phyloP scores from a whole-genome alignment of 2,113 vertebrate species.

The Hippopotamus amphibius region DNA sequence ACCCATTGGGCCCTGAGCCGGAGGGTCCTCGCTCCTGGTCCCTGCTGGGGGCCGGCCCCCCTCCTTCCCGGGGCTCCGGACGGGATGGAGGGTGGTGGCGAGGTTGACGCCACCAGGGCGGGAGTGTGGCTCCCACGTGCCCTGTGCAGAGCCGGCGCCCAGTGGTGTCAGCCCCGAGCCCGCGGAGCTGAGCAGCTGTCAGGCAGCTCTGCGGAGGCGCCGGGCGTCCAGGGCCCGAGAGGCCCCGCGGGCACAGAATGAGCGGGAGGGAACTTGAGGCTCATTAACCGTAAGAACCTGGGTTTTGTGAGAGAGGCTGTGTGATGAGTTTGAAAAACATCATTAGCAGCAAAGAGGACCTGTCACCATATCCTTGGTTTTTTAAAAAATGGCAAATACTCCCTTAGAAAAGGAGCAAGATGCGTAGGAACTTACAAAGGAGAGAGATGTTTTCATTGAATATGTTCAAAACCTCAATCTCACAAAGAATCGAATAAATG shows the following conservation, averaged over 20 bases:
- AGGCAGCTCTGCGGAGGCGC: neutral
- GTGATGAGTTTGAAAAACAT: neutral
- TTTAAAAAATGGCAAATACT: neutral
- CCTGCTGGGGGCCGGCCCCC: accelerated
- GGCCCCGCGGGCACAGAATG: neutral
- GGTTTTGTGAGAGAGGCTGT: neutral
- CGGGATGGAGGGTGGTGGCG: accelerated
- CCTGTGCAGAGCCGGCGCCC: accelerated
- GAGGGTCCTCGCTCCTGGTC: neutral
- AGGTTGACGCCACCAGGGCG: accelerated
- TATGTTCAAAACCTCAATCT: accelerated
- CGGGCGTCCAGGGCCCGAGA: neutral
- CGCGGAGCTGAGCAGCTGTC: neutral
- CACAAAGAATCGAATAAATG: neutral
- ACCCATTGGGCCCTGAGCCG: accelerated
- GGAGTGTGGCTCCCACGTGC: accelerated
- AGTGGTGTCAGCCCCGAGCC: accelerated
- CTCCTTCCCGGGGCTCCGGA: neutral
- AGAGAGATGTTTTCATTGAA: neutral
- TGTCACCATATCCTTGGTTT: accelerated
- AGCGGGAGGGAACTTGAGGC: neutral
- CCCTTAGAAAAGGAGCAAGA: neutral
- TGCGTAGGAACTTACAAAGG: neutral
- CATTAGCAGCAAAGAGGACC: too few species aligned
- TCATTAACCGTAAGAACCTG: neutral